Evolutionary conservation across 2,888 invertebrate genomes (phyloP), one percentile per base, ranked within the genome.

Genomic region (Byasa hedistus): DNA sequence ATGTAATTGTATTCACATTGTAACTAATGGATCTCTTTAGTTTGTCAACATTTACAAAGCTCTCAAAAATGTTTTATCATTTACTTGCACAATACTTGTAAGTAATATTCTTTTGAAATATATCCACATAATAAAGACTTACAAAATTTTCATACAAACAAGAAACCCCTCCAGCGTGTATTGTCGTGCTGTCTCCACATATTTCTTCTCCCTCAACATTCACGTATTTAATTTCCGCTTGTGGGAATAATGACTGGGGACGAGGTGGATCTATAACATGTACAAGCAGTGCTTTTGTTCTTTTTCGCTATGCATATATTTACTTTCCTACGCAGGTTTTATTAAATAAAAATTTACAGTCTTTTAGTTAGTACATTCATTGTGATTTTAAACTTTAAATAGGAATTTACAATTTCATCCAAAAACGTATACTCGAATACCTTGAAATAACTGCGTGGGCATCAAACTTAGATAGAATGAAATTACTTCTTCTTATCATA

Each of bases 201-300:
- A 48, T 67, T 51, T 65, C 48, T 32, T 58, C 54, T 69, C 68
- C 66, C 70, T 69, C 68, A 66, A 69, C 68, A 71, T 71, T 68
- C 64, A 68, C 66, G 68, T 66, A 68, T 70, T 70, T 67, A 71
- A 71, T 72, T 69, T 72, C 70, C 67, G 67, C 65, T 66, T 36
- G 48, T 36, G 65, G 55, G n/a, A 48, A 48, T 48, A 48, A 48
- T 19, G 48, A 48, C 48, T 48, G 15, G 39, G 27, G 56, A 57
- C 61, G 27, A 58, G 57, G 52, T 21, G 44, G n/a, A 39, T 58
- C 60, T 44, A 54, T 68, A 56, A 63, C 65, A 63, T 65, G 39
- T 66, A 64, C 62, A 63, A 51, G 55, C 27, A 56, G 32, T 55
- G 48, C 56, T 36, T 27, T 22, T 64, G 52, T 57, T 24, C 23